These are phyloP conservation scores for Cassiopea xamachana DNA, from an alignment of 30 jellyfish, hydroid and myxozoan genomes.

Conservation along the genomic window DNA sequence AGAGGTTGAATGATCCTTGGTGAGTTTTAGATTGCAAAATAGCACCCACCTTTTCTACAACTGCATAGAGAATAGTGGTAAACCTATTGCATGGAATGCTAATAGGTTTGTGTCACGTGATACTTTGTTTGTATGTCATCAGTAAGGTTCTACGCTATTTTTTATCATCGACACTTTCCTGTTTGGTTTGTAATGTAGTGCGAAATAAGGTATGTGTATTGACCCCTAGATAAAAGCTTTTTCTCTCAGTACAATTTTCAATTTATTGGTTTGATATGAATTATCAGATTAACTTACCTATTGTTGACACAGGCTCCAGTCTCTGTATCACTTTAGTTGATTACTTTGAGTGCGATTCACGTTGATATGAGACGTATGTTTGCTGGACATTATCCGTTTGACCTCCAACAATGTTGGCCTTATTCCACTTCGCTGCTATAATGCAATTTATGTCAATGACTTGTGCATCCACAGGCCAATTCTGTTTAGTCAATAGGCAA, in stretches of 20 bases:
- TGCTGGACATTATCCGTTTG: not conserved
- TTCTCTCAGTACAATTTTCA: not conserved
- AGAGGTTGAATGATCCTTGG: too few relatives aligned
- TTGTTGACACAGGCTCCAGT: not conserved
- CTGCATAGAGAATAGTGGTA: too few relatives aligned
- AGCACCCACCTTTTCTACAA: too few relatives aligned
- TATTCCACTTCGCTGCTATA: not conserved
- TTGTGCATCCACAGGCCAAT: conserved; percentile 1
- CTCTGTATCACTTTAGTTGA: not conserved
- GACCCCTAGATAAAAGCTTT: not conserved
- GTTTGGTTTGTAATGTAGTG: too few relatives aligned
- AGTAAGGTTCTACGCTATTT: too few relatives aligned
- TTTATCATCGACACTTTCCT: too few relatives aligned
- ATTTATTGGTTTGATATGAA: not conserved
- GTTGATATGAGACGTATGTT: not conserved
- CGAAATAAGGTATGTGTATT: too few relatives aligned
- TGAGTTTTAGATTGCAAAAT: too few relatives aligned
- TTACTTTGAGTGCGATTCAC: not conserved
- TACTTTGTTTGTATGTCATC: too few relatives aligned
- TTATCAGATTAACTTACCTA: not conserved
- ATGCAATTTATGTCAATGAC: not conserved
- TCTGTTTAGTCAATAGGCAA: not conserved
- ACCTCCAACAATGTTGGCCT: not conserved
- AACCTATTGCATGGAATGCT: too few relatives aligned
- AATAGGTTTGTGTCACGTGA: too few relatives aligned